Conservation (phyloP, 2,797 vertebrate species). For the Thripadectes ignobilis region DNA sequence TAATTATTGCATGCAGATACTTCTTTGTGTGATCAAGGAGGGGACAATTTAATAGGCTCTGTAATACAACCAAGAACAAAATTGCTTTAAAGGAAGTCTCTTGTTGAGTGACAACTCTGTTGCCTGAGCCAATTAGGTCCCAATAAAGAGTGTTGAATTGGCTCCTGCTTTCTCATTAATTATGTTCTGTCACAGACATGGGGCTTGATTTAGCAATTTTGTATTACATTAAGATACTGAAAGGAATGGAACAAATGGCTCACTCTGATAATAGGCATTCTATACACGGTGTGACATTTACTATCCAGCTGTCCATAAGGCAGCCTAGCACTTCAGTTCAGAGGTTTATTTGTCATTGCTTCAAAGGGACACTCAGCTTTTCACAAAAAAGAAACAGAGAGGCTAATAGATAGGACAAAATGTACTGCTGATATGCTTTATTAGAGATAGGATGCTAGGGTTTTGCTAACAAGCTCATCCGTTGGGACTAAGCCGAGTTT, state of each 20-base stretch:
- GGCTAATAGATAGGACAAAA: conserved; percentile 87
- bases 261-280: conserved; percentile 89
- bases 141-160: conserved; percentile 87
- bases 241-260: conserved; percentile 88
- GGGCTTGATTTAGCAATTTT: conserved; percentile 90
- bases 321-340: conserved; percentile 88
- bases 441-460: conserved; percentile 83
- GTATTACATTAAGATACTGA: conserved; percentile 87
- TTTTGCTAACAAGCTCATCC: conserved; percentile 86
- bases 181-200: conserved; percentile 90
- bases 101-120: conserved; percentile 89
- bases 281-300: conserved; percentile 88
- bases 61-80: conserved; percentile 87
- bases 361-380: conserved; percentile 90
- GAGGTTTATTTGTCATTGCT: conserved; percentile 87
- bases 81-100: conserved; percentile 87
- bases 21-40: conserved; percentile 86
- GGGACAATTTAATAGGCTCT: conserved; percentile 87
- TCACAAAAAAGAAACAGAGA: conserved; percentile 89
- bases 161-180: conserved; percentile 87
- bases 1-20: conserved; percentile 88
- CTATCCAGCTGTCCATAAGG: conserved; percentile 88
- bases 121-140: conserved; percentile 89
- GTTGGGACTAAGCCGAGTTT: conserved; percentile 83
- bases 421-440: conserved; percentile 86